These are phyloP conservation scores for Macrobrachium rosenbergii DNA, from an alignment of 1,140 invertebrate species.

Conservation along the genomic window DNA sequence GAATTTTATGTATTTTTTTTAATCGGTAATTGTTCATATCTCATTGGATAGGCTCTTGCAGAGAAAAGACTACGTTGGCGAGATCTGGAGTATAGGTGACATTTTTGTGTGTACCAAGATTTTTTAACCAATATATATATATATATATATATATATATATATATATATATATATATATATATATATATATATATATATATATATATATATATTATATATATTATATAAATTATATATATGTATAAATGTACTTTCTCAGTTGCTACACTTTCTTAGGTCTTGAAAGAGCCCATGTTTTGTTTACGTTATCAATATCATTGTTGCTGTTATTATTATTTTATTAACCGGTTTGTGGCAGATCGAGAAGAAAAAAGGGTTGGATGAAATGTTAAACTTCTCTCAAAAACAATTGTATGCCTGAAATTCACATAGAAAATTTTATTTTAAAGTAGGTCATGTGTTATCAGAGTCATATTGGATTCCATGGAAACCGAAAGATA, in stretches of 20 bases:
- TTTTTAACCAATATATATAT: background rate
- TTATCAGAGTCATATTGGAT: too few species aligned
- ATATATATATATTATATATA: conserved; percentile 11
- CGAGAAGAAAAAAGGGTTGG: too few species aligned
- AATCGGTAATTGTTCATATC: too few species aligned
- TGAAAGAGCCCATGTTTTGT: too few species aligned
- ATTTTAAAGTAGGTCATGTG: too few species aligned
- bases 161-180: conserved; percentile 11
- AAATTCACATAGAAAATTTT: too few species aligned
- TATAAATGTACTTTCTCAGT: background rate
- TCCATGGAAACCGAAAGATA: too few species aligned
- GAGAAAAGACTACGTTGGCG: background rate
- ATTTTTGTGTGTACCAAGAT: background rate
- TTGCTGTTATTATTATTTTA: background rate
- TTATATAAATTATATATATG: background rate
- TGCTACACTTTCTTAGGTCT: too few species aligned
- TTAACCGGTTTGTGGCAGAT: background rate
- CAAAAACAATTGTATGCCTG: too few species aligned
- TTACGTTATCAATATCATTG: too few species aligned
- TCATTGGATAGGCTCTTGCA: background rate
- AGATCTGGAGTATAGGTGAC: background rate
- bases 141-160: conserved; percentile 11
- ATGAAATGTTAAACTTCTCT: too few species aligned
- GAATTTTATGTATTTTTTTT: too few species aligned
- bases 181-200: conserved; percentile 11